Conservation (phyloP, 2,113 vertebrate genomes). For the Hystrix cristata region DNA sequence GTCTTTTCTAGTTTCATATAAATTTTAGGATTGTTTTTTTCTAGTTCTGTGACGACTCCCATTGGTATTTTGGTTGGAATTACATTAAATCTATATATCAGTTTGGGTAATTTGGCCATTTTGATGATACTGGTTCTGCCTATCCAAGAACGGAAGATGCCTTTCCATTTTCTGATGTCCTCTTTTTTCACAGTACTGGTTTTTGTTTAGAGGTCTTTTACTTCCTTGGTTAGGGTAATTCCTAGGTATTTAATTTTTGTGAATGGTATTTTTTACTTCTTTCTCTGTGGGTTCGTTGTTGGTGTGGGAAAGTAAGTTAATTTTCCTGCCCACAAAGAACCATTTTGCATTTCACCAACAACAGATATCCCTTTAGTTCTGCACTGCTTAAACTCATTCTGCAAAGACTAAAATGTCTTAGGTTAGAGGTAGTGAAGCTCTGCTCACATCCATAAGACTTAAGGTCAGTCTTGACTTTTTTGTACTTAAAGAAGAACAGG, state of each 20-base stretch:
- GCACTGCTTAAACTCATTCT: slow-evolving; percentile 27
- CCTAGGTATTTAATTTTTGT: not conserved
- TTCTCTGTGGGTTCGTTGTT: not conserved
- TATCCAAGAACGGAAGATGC: not conserved
- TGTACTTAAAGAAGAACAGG: slow-evolving; percentile 6
- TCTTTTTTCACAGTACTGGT: not conserved
- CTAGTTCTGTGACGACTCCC: not conserved
- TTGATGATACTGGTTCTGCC: not conserved
- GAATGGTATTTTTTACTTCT: not conserved
- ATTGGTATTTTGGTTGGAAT: not conserved
- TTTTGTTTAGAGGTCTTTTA: not conserved
- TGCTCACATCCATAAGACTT: not conserved
- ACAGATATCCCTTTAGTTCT: slow-evolving; percentile 36
- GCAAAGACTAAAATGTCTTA: slow-evolving; percentile 2
- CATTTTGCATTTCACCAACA: slow-evolving; percentile 35
- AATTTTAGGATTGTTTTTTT: not conserved
- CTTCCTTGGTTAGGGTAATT: not conserved
- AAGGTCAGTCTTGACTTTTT: not conserved
- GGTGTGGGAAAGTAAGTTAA: slow-evolving; percentile 19
- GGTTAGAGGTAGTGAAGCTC: not conserved
- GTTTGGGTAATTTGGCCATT: not conserved
- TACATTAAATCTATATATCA: not conserved
- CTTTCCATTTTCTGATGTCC: not conserved
- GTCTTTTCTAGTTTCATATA: not conserved
- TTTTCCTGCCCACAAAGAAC: slow-evolving; percentile 2